A percentile compares a stretch with the other conserved stretches of the same genome.
Conservation (phyloP, 2,888 invertebrate species). For the Hoplodrina ambigua region DNA sequence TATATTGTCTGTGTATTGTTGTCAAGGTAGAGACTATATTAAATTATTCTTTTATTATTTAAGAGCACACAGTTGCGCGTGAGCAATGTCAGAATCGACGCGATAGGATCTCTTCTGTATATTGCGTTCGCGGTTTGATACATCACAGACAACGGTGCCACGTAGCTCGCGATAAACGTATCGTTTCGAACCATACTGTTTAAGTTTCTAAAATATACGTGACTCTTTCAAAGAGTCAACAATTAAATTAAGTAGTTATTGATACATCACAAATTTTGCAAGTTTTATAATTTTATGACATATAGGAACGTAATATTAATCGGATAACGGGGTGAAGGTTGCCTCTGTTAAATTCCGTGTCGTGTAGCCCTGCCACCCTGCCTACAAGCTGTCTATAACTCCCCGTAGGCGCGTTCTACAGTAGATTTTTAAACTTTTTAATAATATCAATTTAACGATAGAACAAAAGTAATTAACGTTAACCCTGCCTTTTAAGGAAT, state of each 20-base stretch:
- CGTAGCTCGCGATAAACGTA: slow-evolving; percentile 57
- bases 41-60: slow-evolving; percentile 86
- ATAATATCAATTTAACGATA: slow-evolving; percentile 59
- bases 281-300: slow-evolving; percentile 61
- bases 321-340: slow-evolving; percentile 58
- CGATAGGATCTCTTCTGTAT: slow-evolving; percentile 66
- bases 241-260: slow-evolving; percentile 58
- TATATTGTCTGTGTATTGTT: slow-evolving; percentile 69
- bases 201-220: slow-evolving; percentile 62
- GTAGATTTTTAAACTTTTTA: slow-evolving; percentile 58
- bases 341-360: slow-evolving; percentile 50
- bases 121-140: slow-evolving; percentile 54
- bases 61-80: slow-evolving; percentile 71
- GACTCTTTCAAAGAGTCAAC: slow-evolving; percentile 60
- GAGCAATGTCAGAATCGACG: slow-evolving; percentile 62
- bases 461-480: slow-evolving; percentile 56
- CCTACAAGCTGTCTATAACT: slow-evolving; percentile 44
- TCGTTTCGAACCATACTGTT: slow-evolving; percentile 60
- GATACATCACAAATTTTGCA: slow-evolving; percentile 66
- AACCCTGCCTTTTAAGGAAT: slow-evolving; percentile 72
- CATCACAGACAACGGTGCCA: slow-evolving; percentile 46
- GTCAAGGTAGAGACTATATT: slow-evolving; percentile 87
- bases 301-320: slow-evolving; percentile 56
- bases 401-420: slow-evolving; percentile 46
- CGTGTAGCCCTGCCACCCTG: slow-evolving; percentile 35